A percentile compares a stretch with the other conserved stretches of the same genome.
These are phyloP conservation scores for Mormoops blainvillei DNA, from an alignment of 2,113 vertebrate species.

Conservation along the genomic window DNA sequence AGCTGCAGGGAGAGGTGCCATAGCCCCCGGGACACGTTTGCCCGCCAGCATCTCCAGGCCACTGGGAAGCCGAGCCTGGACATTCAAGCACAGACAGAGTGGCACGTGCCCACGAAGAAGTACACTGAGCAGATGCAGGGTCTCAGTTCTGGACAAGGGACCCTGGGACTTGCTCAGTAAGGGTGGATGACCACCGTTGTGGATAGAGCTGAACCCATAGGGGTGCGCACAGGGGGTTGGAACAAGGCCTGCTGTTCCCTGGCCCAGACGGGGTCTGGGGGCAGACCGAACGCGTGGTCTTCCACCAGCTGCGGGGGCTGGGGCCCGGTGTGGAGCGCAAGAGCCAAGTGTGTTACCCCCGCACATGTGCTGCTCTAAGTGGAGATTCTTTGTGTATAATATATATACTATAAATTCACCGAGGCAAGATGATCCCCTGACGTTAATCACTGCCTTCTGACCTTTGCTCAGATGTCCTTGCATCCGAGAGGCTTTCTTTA, in stretches of 20 bases:
- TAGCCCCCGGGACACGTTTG: too few relatives aligned
- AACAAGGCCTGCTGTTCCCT: accelerated
- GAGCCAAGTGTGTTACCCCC: too few relatives aligned
- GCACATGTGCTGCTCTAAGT: accelerated
- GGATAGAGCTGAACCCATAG: accelerated
- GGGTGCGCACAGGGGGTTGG: accelerated
- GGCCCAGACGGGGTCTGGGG: neutral
- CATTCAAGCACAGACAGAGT: accelerated
- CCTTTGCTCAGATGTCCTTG: accelerated
- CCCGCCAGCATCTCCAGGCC: too few relatives aligned
- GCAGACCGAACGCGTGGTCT: accelerated
- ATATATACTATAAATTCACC: neutral
- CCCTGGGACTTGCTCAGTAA: neutral
- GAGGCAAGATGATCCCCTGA: neutral
- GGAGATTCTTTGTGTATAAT: neutral
- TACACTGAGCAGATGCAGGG: accelerated
- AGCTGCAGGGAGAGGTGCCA: too few relatives aligned
- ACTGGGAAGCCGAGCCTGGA: neutral
- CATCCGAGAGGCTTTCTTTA: accelerated
- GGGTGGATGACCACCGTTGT: accelerated
- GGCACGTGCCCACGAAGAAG: accelerated
- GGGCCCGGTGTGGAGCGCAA: neutral
- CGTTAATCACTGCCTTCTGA: neutral
- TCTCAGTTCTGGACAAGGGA: neutral
- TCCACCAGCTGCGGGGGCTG: accelerated